Conservation (phyloP, 2,888 invertebrate genomes). For the Ormyrus rosae region DNA sequence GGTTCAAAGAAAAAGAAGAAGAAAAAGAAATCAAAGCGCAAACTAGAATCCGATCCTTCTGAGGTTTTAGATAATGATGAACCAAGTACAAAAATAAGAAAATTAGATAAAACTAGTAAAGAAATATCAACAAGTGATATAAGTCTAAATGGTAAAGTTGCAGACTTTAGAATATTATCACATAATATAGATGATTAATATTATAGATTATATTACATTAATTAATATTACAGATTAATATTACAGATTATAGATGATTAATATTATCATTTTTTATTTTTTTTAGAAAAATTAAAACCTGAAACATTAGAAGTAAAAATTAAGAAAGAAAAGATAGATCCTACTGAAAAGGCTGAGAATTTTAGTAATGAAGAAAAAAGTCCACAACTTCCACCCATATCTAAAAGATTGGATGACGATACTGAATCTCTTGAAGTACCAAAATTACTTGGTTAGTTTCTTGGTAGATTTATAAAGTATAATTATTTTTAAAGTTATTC, state of each 20-base stretch:
- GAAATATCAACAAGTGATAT: constrained; percentile 28
- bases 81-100: constrained; percentile 61
- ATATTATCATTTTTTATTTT: too few species aligned
- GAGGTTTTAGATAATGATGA: constrained; percentile 61
- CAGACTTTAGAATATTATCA: neutral
- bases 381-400: constrained; percentile 67
- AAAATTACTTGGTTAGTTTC: constrained; percentile 67
- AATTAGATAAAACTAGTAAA: constrained; percentile 53
- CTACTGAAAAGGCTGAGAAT: constrained; percentile 73
- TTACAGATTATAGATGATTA: too few species aligned
- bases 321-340: constrained; percentile 60
- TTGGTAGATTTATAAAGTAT: constrained; percentile 18
- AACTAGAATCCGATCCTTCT: constrained; percentile 29
- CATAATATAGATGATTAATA: too few species aligned
- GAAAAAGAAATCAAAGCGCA: constrained; percentile 55
- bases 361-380: constrained; percentile 60
- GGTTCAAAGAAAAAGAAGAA: constrained; percentile 55
- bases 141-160: constrained; percentile 21
- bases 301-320: constrained; percentile 47
- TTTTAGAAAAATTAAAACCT: constrained; percentile 44
- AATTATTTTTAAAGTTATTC: constrained; percentile 1
- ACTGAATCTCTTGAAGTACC: constrained; percentile 69
- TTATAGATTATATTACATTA: too few species aligned
- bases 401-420: constrained; percentile 76
- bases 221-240: too few species aligned